A percentile compares a stretch with the other conserved stretches of the same genome.
Conservation (phyloP, 1,140 invertebrate genomes). For the Apis laboriosa region DNA sequence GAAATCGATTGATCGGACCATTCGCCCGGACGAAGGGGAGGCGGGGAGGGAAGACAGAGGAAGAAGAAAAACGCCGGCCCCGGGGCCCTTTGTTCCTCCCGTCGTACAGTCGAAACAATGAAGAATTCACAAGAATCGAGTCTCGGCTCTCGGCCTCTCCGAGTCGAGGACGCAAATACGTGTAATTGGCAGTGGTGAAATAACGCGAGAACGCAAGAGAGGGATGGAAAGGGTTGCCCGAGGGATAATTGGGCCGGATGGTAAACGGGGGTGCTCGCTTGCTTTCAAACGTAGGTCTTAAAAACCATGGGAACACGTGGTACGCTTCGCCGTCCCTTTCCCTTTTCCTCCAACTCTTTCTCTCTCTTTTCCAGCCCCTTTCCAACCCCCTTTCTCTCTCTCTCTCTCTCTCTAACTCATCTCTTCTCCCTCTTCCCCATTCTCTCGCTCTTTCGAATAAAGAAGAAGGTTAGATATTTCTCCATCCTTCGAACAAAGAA, state of each 20-base stretch:
- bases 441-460: no score
- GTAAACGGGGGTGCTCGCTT: conserved; percentile 49
- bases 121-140: conserved; percentile 54
- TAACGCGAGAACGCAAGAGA: conserved; percentile 41
- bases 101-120: conserved; percentile 42
- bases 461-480: no score
- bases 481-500: no score
- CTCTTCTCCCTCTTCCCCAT: no score
- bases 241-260: conserved; percentile 67
- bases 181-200: conserved; percentile 55
- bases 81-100: conserved; percentile 31
- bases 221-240: conserved; percentile 49
- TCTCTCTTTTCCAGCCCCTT: neutral
- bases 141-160: conserved; percentile 28
- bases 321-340: conserved; percentile 4
- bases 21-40: neutral
- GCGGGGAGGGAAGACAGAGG: neutral
- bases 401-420: neutral
- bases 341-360: neutral
- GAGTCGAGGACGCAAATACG: conserved; percentile 53
- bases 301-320: conserved; percentile 63
- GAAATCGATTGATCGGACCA: conserved; percentile 29
- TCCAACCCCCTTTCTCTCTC: no score
- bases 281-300: conserved; percentile 61
- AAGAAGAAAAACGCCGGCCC: conserved; percentile 27